Base-by-base conservation (phyloP, 2,113 vertebrate genomes). In the Passer montanus region DNA sequence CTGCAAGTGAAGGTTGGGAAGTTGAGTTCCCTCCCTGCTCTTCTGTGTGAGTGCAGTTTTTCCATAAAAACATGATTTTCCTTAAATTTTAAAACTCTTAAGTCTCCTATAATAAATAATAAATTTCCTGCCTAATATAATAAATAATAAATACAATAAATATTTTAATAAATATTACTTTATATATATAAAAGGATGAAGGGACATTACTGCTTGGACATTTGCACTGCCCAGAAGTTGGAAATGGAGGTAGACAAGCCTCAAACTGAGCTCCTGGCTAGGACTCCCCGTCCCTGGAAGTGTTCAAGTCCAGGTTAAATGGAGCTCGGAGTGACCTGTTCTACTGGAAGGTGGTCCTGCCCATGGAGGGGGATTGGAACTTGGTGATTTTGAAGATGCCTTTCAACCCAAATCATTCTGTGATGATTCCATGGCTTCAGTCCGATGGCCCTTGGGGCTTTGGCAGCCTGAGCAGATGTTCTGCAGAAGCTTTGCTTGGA, bases 1-100 rank as follows among this genome's bases (percentile, higher is more conserved):
- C 12, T 10, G 2, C 0, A 0, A 28, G 24, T 22, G 41, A 8
- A 69, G 4, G 15, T 37, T 58, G 87, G 82, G 31, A n/a, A 15
- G 2, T 75, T 41, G 27, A 62, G 58, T 49, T 62, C 15, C 8
- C 6, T 9, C 19, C 16, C 2, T 0, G 1, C 7, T 60, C 33
- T 79, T 55, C n/a, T 22, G 2, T 33, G 6, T 9, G 41, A 4
- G 15, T 0, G 0, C 27, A 37, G 10, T 53, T 86, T 83, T 76
- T 37, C 2, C 2, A 3, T 52, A 5, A 15, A 79, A 67, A 8
- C 2, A 0, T 35, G 2, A 26, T 93, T 75, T 72, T 5, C 26
- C 10, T 72, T 47, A 17, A 28, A 12, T 69, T 92, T 88, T 28
- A 53, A 49, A 52, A 28, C 20, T 50, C 12, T n/a, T 33, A 10